A percentile compares a stretch with the other conserved stretches of the same genome.
These are phyloP conservation scores for Synanceia verrucosa DNA, from an alignment of 2,797 vertebrate genomes.

Conservation along the genomic window DNA sequence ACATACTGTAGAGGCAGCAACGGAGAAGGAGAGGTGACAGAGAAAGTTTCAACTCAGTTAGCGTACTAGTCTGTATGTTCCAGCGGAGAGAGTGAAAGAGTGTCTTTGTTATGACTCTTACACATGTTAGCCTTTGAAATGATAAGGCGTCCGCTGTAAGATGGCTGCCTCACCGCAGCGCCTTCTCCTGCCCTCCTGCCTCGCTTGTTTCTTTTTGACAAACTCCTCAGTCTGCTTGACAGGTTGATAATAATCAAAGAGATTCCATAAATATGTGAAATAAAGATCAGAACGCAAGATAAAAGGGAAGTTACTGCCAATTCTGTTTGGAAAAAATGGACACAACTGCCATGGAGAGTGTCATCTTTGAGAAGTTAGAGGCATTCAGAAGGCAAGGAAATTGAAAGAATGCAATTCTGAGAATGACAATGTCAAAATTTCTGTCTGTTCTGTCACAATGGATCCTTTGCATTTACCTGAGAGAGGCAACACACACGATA, in stretches of 20 bases:
- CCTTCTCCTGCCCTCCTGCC: constrained; percentile 28
- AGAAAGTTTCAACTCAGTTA: constrained; percentile 40
- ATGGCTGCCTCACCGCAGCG: constrained; percentile 39
- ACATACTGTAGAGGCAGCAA: constrained; percentile 41
- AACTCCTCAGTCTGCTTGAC: constrained; percentile 54
- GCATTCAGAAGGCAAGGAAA: constrained; percentile 28
- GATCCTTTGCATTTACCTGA: constrained; percentile 21
- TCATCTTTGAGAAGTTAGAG: constrained; percentile 23
- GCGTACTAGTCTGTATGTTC: constrained; percentile 1
- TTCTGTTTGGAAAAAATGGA: constrained; percentile 26
- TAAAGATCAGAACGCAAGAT: constrained; percentile 51
- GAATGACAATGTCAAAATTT: constrained; percentile 46
- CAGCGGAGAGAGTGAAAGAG: constrained; percentile 21
- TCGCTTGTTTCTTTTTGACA: constrained; percentile 41
- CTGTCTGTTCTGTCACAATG: constrained; percentile 28
- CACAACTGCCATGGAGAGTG: constrained; percentile 21
- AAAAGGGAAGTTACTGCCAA: constrained; percentile 43
- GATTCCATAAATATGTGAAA: constrained; percentile 66
- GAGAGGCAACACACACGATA: constrained; percentile 9
- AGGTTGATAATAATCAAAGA: constrained; percentile 61
- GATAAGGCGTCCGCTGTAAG: constrained; percentile 41
- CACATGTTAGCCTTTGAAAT: constrained; percentile 57
- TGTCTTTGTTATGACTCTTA: constrained; percentile 55
- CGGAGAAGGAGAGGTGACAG: constrained; percentile 17
- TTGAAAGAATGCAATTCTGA: constrained; percentile 15